Conservation (phyloP, 92 coral and sea anemone genomes). For the Paramuricea clavata region DNA sequence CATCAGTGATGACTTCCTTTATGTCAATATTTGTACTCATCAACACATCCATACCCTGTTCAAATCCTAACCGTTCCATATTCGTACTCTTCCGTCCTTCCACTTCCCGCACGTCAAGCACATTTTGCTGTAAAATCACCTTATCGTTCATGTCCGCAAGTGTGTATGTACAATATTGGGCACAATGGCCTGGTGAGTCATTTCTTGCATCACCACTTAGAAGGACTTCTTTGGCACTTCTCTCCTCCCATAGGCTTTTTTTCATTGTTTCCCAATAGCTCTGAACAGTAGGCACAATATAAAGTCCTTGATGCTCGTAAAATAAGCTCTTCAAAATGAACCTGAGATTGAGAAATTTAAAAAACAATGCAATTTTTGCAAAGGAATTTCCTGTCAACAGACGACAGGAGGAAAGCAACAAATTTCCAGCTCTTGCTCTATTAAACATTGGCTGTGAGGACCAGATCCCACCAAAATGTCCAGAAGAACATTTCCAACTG, state of each 20-base stretch:
- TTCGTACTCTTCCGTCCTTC: slow-evolving; percentile 41
- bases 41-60: slow-evolving; percentile 33
- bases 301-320: slow-evolving; percentile 38
- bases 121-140: not conserved
- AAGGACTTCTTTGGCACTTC: slow-evolving; percentile 23
- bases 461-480: slow-evolving; percentile 45
- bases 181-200: too few relatives aligned
- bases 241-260: slow-evolving; percentile 23
- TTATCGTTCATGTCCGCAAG: slow-evolving; percentile 45
- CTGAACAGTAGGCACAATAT: slow-evolving; percentile 49
- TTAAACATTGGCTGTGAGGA: slow-evolving; percentile 40
- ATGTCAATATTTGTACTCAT: not conserved
- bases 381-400: slow-evolving; percentile 45
- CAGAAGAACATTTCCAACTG: slow-evolving; percentile 32
- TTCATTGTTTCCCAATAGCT: slow-evolving; percentile 43
- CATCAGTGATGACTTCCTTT: slow-evolving; percentile 38
- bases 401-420: slow-evolving; percentile 28
- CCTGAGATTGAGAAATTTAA: slow-evolving; percentile 25
- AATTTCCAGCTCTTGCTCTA: slow-evolving; percentile 28
- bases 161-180: too few relatives aligned
- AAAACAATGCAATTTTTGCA: slow-evolving; percentile 44
- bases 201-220: slow-evolving; percentile 53
- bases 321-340: slow-evolving; percentile 33
- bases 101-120: slow-evolving; percentile 41
- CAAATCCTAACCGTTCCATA: slow-evolving; percentile 54